Conservation (phyloP, 2,797 vertebrate genomes). For the Myotis vivesi region DNA sequence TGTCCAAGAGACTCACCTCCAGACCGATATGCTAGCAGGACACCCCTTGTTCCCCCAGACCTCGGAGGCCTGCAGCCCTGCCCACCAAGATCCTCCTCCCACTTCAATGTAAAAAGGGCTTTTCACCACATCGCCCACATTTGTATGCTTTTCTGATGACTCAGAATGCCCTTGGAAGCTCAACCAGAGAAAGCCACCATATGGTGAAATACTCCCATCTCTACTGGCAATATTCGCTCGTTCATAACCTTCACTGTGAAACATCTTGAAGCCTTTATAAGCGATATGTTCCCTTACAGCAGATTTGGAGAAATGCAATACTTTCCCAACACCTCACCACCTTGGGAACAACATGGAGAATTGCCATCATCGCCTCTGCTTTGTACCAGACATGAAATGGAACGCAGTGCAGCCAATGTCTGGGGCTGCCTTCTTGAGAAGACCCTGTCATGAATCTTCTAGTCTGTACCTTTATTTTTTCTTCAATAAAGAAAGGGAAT, state of each 20-base stretch:
- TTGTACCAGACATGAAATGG: background rate
- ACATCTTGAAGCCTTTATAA: constrained; percentile 12
- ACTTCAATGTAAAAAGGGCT: background rate
- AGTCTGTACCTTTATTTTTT: background rate
- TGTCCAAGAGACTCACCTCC: background rate
- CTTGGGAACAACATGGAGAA: background rate
- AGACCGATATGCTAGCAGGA: background rate
- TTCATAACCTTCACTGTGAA: background rate
- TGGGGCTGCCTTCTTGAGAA: background rate
- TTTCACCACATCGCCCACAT: background rate
- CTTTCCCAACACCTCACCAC: background rate
- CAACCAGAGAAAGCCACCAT: background rate
- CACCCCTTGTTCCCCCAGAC: rapidly evolving
- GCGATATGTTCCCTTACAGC: background rate
- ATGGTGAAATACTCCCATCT: background rate
- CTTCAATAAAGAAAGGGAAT: background rate
- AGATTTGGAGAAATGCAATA: background rate
- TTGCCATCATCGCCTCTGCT: background rate
- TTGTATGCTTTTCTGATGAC: background rate
- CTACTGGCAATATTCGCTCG: background rate
- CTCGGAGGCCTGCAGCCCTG: background rate
- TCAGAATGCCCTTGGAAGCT: constrained; percentile 8
- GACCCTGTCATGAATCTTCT: background rate
- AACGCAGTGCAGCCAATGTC: background rate
- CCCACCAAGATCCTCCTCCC: background rate